Conservation (phyloP, 2,888 invertebrate species). For the Sepioteuthis lessoniana region DNA sequence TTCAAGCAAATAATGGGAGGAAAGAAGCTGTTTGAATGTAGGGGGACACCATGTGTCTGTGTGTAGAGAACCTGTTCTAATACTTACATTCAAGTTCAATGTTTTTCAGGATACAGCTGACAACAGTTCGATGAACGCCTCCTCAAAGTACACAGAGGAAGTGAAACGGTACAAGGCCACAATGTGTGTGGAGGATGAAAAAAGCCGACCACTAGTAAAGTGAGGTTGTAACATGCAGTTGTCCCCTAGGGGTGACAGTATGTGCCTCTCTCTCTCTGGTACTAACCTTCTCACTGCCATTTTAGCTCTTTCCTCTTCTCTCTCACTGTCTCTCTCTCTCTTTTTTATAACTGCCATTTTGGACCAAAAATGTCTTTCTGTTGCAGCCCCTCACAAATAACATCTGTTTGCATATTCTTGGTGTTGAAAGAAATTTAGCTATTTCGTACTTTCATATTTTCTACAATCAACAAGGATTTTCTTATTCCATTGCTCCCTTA, state of each 20-base stretch:
- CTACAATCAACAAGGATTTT: neutral
- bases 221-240: conserved; percentile 45
- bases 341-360: neutral
- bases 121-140: conserved; percentile 83
- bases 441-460: neutral
- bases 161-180: conserved; percentile 93
- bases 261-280: neutral
- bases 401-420: neutral
- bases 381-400: neutral
- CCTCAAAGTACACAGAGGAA: conserved; percentile 94
- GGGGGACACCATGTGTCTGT: neutral
- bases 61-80: conserved; percentile 21
- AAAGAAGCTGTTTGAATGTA: neutral
- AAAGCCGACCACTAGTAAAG: conserved; percentile 84
- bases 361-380: conserved; percentile 8
- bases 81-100: neutral
- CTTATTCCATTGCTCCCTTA: neutral
- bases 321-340: too few relatives aligned
- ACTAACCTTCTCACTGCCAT: neutral
- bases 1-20: neutral
- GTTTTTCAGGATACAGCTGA: conserved; percentile 43
- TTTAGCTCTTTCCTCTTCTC: neutral
- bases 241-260: neutral
- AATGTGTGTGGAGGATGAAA: conserved; percentile 87
- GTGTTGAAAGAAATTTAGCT: neutral